phyloP scores from a whole-genome alignment of 2,888 invertebrate species.

The Aquatica leii region DNA sequence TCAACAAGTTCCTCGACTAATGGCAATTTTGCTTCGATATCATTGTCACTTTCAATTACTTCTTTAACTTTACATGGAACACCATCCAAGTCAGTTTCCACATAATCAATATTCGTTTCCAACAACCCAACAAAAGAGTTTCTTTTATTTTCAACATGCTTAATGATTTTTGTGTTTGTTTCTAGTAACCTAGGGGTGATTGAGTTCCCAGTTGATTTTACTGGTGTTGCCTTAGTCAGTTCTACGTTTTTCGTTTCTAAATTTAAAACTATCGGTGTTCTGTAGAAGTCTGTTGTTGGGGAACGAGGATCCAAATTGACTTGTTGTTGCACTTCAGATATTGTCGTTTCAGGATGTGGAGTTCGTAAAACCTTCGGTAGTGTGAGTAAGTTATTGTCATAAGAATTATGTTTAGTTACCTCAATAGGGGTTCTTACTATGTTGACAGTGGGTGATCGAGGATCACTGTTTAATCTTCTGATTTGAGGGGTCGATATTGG shows the following conservation, averaged over 20 bases:
- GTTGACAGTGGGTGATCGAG: conserved; percentile 68
- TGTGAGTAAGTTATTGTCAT: not conserved
- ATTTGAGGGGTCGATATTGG: conserved; percentile 44
- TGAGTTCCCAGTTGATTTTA: conserved; percentile 16
- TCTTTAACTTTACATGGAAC: conserved; percentile 33
- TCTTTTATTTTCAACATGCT: conserved; percentile 53
- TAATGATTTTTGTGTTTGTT: conserved; percentile 50
- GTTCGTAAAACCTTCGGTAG: conserved; percentile 21
- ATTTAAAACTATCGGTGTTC: conserved; percentile 64
- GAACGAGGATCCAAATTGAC: conserved; percentile 64
- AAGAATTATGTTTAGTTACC: conserved; percentile 53
- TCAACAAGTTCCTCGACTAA: too few relatives aligned
- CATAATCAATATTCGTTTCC: conserved; percentile 70
- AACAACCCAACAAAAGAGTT: conserved; percentile 63
- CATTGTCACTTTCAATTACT: not conserved
- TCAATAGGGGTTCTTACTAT: conserved; percentile 68
- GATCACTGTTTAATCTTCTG: conserved; percentile 58
- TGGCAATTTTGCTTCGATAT: not conserved
- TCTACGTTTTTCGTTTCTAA: conserved; percentile 19
- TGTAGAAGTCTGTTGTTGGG: conserved; percentile 66
- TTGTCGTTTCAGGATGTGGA: not conserved
- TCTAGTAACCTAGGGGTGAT: conserved; percentile 55
- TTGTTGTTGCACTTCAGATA: not conserved
- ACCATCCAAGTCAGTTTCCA: conserved; percentile 62
- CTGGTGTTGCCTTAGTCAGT: conserved; percentile 14